Evolutionary conservation across 2,888 invertebrate genomes (phyloP).

Genomic region (Leucoptera coffeella): DNA sequence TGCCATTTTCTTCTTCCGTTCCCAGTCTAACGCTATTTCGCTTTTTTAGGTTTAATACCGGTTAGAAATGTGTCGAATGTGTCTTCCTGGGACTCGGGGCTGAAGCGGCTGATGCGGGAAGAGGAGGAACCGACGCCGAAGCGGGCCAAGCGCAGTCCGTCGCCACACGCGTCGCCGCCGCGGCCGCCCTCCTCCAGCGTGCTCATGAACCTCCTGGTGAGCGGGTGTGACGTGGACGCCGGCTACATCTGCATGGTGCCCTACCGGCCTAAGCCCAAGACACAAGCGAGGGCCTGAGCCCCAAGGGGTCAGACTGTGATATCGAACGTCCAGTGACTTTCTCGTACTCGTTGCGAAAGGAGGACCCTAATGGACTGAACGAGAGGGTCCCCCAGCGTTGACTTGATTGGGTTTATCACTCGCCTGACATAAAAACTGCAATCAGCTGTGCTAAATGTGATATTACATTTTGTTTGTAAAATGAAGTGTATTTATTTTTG

Average conservation of each 20-base stretch:
- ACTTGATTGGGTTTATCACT: constrained; percentile 19
- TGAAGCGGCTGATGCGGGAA: constrained; percentile 30
- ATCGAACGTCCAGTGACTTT: constrained; percentile 39
- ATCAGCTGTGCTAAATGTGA: no score
- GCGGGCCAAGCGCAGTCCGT: constrained; percentile 33
- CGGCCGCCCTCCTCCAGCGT: constrained; percentile 67
- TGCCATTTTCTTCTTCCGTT: no score
- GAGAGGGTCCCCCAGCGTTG: no score
- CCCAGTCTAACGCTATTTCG: neutral
- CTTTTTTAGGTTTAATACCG: constrained; percentile 28
- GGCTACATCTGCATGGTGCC: constrained; percentile 85
- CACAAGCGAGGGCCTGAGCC: constrained; percentile 30
- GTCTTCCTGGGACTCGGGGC: constrained; percentile 26
- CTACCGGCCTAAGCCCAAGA: constrained; percentile 46
- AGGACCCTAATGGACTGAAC: neutral
- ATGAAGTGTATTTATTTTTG: constrained; percentile 2
- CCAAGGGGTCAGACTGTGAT: constrained; percentile 31
- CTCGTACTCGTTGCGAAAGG: neutral
- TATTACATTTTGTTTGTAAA: constrained; percentile 2
- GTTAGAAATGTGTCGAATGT: constrained; percentile 24
- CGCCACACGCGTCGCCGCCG: constrained; percentile 15
- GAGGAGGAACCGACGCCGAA: constrained; percentile 34
- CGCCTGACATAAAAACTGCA: constrained; percentile 2
- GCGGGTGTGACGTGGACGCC: constrained; percentile 90
- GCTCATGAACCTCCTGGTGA: constrained; percentile 90